Conservation (phyloP, 2,888 invertebrate species). For the Dryomyza anilis region DNA sequence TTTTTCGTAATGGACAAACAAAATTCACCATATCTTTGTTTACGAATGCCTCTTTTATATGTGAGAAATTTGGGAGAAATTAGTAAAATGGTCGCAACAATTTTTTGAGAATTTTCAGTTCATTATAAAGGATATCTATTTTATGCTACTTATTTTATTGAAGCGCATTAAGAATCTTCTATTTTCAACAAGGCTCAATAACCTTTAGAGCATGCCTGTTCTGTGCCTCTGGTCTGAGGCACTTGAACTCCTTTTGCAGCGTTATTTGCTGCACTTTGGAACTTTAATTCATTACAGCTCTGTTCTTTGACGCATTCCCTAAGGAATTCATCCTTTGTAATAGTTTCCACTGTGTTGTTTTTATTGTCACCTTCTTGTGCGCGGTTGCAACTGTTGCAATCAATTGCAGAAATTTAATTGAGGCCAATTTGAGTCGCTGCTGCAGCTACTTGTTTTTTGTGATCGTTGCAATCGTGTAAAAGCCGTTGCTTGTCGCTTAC, state of each 20-base stretch:
- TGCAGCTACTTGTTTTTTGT: neutral
- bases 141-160: no score
- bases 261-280: constrained; percentile 23
- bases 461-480: constrained; percentile 5
- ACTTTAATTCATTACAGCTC: constrained; percentile 34
- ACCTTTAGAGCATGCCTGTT: no score
- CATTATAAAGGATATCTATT: no score
- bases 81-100: no score
- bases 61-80: no score
- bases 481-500: constrained; percentile 19
- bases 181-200: no score
- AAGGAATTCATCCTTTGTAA: constrained; percentile 12
- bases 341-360: neutral
- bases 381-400: neutral
- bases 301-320: neutral
- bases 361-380: constrained; percentile 17
- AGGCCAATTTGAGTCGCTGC: constrained; percentile 7
- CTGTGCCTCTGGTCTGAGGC: no score
- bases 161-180: no score
- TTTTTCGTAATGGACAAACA: no score
- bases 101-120: no score
- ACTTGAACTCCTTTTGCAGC: neutral
- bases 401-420: constrained; percentile 17
- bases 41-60: no score
- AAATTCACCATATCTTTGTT: no score